Evolutionary conservation across 2,888 invertebrate genomes (phyloP).

Genomic region (Sminthurinus aureus): DNA sequence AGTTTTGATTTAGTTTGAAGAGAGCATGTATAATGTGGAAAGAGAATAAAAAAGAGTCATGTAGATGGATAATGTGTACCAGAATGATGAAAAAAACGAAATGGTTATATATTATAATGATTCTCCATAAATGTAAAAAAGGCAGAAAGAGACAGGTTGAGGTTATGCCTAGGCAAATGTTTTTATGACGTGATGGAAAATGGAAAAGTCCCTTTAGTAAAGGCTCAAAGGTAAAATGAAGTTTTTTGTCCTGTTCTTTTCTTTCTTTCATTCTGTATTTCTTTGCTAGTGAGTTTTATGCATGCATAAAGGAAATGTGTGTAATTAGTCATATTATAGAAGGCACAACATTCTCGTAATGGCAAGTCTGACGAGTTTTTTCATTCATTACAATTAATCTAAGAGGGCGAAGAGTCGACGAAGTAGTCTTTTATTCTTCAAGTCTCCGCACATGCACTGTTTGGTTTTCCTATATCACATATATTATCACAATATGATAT

Average conservation of each 20-base stretch:
- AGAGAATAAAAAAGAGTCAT: too few species aligned
- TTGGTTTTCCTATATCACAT: too few species aligned
- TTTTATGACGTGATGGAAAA: not conserved
- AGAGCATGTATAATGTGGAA: too few species aligned
- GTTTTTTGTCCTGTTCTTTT: not conserved
- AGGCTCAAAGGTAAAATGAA: not conserved
- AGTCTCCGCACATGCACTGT: not conserved
- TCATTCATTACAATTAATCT: constrained; percentile 34
- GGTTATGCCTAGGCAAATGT: constrained; percentile 7
- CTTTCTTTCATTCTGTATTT: not conserved
- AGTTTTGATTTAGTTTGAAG: too few species aligned
- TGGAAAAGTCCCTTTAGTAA: not conserved
- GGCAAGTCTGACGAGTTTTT: constrained; percentile 59
- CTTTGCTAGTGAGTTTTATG: constrained; percentile 12
- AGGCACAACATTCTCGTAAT: constrained; percentile 51
- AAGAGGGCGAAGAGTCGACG: constrained; percentile 35
- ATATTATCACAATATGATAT: too few species aligned
- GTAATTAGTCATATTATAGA: constrained; percentile 60
- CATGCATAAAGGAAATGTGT: constrained; percentile 55
- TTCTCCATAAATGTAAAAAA: not conserved
- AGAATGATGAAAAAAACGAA: not conserved
- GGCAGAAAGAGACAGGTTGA: not conserved
- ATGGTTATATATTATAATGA: not conserved
- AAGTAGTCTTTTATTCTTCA: not conserved
- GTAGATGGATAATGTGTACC: too few species aligned